Conservation (phyloP, 2,797 vertebrate genomes). For the Parauchenoglanis ngamensis region DNA sequence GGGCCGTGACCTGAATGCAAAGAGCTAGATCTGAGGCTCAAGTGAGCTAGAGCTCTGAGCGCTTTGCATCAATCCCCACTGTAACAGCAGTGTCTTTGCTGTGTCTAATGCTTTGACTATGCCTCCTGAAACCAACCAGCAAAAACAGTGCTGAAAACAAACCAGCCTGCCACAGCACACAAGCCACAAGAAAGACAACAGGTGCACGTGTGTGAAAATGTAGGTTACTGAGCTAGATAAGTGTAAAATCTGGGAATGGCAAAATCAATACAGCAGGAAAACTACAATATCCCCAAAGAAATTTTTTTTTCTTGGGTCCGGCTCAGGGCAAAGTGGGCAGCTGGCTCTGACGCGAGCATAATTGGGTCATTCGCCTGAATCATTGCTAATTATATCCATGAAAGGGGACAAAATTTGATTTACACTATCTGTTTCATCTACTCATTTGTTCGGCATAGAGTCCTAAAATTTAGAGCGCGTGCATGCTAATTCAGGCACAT, state of each 20-base stretch:
- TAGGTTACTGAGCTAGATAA: background rate
- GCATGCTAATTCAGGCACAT: conserved; percentile 48
- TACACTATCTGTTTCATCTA: conserved; percentile 48
- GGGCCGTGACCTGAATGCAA: conserved; percentile 45
- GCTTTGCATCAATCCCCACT: conserved; percentile 55
- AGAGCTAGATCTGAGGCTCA: conserved; percentile 38
- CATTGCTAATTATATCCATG: conserved; percentile 52
- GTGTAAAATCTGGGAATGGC: background rate
- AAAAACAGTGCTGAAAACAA: conserved; percentile 54
- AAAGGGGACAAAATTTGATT: conserved; percentile 51
- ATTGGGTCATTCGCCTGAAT: conserved; percentile 53
- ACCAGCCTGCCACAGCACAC: conserved; percentile 42
- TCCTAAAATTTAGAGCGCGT: conserved; percentile 47
- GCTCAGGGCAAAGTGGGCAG: conserved; percentile 29
- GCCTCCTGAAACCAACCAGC: conserved; percentile 45
- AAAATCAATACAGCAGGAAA: background rate
- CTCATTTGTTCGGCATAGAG: conserved; percentile 54
- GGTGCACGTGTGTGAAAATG: conserved; percentile 12
- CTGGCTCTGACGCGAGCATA: conserved; percentile 42
- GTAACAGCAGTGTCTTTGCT: conserved; percentile 56
- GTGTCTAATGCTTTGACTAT: conserved; percentile 58
- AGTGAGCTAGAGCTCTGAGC: conserved; percentile 47
- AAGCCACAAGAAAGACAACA: conserved; percentile 34
- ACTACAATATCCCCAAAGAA: conserved; percentile 28
- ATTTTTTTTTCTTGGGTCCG: conserved; percentile 27